Evolutionary conservation across 2,888 invertebrate species (phyloP), one percentile per base, ranked within the genome.

Genomic region (Lasioglossum lativentre): DNA sequence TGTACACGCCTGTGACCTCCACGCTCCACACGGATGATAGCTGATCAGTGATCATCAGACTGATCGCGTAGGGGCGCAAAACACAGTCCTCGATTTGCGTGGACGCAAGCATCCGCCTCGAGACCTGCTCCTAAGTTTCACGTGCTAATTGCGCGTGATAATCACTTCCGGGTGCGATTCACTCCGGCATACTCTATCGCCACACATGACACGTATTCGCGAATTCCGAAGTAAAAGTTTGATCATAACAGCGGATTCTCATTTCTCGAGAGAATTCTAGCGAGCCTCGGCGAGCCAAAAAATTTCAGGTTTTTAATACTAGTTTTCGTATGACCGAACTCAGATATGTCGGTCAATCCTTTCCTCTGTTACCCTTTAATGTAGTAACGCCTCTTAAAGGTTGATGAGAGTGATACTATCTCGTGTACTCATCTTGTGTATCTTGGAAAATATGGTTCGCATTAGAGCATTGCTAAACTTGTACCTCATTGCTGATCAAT

Each of bases 1-100:
- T 92, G 90, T 93, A 86, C 92, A 90, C 91, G 90, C 88, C 82
- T 88, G 87, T 87, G 91, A 91, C 90, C 92, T 92, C 91, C 89
- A 85, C 73, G 85, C 82, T 88, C 63, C 78, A 80, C 83, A 78
- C 88, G 79, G 83, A 42, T 63, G 68, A 23, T 27, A 45, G 76
- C 75, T 74, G 75, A 14, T 71, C 66, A 66, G 30, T 34, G 66
- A 66, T 34, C 66, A 66, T 16, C 27, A 16, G 27, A 30, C 30
- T 38, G 59, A 27, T 45, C 76, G 56, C 52, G 77, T 42, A 40
- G 12, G 59, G 14, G 27, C 42, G 59, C 30, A 19, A 23, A 73
- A 56, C 80, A 34, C 75, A 40, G 34, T 59, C 38, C 59, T 14
- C 45, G 56, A 47, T 38, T 68, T 23, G 34, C 66, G 66, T 66